Evolutionary conservation across 2,797 vertebrate species (phyloP).

Genomic region (Decapterus maruadsi): DNA sequence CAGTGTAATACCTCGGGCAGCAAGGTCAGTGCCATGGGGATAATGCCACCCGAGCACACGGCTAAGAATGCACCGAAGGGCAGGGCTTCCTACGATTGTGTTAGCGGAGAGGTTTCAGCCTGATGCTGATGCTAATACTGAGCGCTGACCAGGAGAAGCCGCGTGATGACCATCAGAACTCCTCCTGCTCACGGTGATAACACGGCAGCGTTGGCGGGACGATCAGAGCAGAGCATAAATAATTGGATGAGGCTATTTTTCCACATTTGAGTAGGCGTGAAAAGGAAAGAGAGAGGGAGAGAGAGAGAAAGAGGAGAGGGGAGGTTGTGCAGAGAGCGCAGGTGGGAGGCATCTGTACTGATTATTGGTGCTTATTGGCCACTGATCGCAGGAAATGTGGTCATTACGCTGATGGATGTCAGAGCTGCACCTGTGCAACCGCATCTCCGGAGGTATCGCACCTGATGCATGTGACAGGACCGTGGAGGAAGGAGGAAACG

Average conservation of each 20-base stretch:
- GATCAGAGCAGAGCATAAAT: constrained; percentile 44
- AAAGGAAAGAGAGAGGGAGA: not conserved
- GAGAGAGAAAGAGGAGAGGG: not conserved
- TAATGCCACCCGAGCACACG: constrained; percentile 61
- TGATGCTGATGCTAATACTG: constrained; percentile 24
- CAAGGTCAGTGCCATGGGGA: constrained; percentile 33
- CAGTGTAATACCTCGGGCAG: constrained; percentile 12
- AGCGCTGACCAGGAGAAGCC: not conserved
- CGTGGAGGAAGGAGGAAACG: not conserved
- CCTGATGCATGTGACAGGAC: constrained; percentile 1
- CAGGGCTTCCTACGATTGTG: constrained; percentile 82
- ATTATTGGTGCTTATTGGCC: constrained; percentile 63
- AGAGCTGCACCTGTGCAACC: constrained; percentile 48
- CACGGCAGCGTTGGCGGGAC: constrained; percentile 18
- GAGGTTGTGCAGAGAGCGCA: constrained; percentile 9
- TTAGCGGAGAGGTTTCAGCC: constrained; percentile 37
- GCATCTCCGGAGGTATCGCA: constrained; percentile 2
- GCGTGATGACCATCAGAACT: constrained; percentile 9
- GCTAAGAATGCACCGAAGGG: constrained; percentile 60
- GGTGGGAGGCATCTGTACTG: constrained; percentile 58
- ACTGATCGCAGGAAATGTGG: constrained; percentile 45
- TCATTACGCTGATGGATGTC: constrained; percentile 43
- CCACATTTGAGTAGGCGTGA: constrained; percentile 67
- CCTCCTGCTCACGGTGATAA: constrained; percentile 30
- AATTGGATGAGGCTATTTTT: constrained; percentile 74